These are phyloP conservation scores for Drosophila sordidula DNA, from an alignment of 2,888 invertebrate genomes.

Conservation along the genomic window DNA sequence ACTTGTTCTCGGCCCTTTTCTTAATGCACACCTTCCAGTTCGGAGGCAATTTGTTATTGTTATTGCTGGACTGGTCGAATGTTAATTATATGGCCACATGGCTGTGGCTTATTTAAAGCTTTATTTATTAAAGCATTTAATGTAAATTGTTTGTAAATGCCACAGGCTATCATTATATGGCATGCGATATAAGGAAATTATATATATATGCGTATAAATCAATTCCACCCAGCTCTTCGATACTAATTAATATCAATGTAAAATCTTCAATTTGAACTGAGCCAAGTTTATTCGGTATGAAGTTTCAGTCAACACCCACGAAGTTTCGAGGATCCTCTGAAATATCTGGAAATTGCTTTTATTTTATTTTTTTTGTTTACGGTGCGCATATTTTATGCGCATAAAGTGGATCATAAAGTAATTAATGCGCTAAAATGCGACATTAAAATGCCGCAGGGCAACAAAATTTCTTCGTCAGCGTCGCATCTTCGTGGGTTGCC, in stretches of 20 bases:
- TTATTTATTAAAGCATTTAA: constrained; percentile 80
- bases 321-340: constrained; percentile 36
- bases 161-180: constrained; percentile 70
- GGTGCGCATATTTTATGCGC: constrained; percentile 71
- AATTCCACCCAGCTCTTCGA: constrained; percentile 34
- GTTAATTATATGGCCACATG: constrained; percentile 65
- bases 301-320: constrained; percentile 69
- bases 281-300: constrained; percentile 28
- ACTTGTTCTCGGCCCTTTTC: constrained; percentile 48
- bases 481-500: constrained; percentile 69
- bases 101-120: constrained; percentile 69
- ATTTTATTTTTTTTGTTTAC: constrained; percentile 28
- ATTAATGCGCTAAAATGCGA: constrained; percentile 84
- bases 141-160: constrained; percentile 79
- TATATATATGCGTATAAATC: constrained; percentile 62
- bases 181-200: constrained; percentile 53
- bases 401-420: constrained; percentile 82
- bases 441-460: constrained; percentile 77
- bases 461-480: constrained; percentile 55
- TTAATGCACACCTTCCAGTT: constrained; percentile 66
- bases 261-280: constrained; percentile 32
- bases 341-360: constrained; percentile 56
- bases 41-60: constrained; percentile 71
- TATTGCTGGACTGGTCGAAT: constrained; percentile 41
- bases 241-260: constrained; percentile 71